These are phyloP conservation scores for Drosophila austrosaltans DNA, from an alignment of 2,888 invertebrate species.

Conservation along the genomic window DNA sequence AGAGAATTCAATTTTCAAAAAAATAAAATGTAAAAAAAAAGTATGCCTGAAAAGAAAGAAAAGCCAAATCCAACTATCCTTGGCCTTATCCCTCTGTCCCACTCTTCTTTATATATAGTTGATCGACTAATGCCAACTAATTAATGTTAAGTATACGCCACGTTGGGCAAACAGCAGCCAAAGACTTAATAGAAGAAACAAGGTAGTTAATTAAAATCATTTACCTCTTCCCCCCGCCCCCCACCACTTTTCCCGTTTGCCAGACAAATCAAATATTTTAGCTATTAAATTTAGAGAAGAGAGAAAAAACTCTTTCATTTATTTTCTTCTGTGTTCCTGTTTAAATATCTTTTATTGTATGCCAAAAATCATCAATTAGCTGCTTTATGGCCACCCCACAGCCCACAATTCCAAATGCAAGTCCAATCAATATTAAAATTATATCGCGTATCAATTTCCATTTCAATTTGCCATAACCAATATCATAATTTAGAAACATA, in stretches of 20 bases:
- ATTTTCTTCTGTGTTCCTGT: background rate
- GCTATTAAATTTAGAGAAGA: constrained; percentile 26
- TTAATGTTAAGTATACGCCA: constrained; percentile 56
- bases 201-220: constrained; percentile 54
- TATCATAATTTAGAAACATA: constrained; percentile 51
- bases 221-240: constrained; percentile 14
- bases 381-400: constrained; percentile 57
- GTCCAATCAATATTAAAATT: constrained; percentile 50
- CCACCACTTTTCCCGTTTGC: constrained; percentile 13
- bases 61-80: background rate
- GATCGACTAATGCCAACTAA: constrained; percentile 51
- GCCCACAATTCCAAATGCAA: constrained; percentile 57
- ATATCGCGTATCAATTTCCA: constrained; percentile 63
- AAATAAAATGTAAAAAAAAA: constrained; percentile 45
- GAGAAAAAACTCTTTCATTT: background rate
- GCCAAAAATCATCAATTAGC: constrained; percentile 48
- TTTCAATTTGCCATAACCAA: constrained; percentile 53
- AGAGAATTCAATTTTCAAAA: constrained; percentile 75
- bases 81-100: background rate
- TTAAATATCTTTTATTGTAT: constrained; percentile 45
- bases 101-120: constrained; percentile 7
- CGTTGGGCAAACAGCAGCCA: constrained; percentile 45
- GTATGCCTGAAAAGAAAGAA: background rate
- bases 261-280: constrained; percentile 43
- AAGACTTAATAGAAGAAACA: constrained; percentile 6